These are phyloP conservation scores for Tridacna crocea DNA, from an alignment of 2,888 invertebrate genomes.

Conservation along the genomic window DNA sequence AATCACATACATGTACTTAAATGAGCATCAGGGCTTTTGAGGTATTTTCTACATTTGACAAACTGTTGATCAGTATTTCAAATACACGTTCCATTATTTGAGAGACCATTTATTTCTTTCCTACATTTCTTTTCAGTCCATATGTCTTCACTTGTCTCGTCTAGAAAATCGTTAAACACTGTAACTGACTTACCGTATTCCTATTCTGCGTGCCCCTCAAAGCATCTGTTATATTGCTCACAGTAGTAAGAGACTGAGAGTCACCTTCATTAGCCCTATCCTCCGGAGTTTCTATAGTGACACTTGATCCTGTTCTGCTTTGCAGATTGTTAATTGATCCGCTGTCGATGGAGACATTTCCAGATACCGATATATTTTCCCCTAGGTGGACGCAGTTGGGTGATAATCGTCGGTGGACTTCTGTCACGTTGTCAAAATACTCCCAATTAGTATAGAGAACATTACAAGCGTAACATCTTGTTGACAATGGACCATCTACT, in stretches of 20 bases:
- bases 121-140: no score
- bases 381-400: slow-evolving; percentile 50
- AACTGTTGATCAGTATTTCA: no score
- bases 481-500: slow-evolving; percentile 36
- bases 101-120: no score
- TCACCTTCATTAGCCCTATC: background rate
- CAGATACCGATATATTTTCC: background rate
- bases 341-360: no score
- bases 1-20: no score
- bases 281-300: background rate
- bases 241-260: background rate
- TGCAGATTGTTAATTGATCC: no score
- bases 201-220: background rate
- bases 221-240: background rate
- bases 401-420: slow-evolving; percentile 50
- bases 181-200: background rate
- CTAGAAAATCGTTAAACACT: no score
- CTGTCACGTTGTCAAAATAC: slow-evolving; percentile 46
- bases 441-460: slow-evolving; percentile 30
- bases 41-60: no score
- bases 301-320: background rate
- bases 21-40: no score
- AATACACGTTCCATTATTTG: no score
- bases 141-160: no score
- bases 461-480: slow-evolving; percentile 38